A percentile compares a stretch with the other conserved stretches of the same genome.
Conservation (phyloP, 2,888 invertebrate species). For the Aphrophora alni region DNA sequence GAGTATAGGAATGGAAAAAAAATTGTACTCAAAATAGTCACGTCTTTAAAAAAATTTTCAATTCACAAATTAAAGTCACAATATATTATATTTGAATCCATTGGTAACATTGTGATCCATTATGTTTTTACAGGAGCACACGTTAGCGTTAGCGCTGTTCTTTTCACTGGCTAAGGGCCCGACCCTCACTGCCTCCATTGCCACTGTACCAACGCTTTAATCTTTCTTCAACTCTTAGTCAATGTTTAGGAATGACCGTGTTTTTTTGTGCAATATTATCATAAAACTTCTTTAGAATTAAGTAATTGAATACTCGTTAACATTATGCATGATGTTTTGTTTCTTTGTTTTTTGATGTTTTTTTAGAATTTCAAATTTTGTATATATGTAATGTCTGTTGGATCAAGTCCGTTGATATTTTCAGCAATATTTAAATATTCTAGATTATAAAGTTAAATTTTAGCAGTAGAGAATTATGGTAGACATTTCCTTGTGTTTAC, state of each 20-base stretch:
- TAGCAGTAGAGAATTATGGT: no score
- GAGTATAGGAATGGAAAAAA: no score
- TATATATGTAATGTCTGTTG: neutral
- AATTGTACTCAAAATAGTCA: no score
- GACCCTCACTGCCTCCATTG: conserved; percentile 27
- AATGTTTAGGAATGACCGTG: neutral
- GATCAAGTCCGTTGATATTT: neutral
- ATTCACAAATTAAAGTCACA: no score
- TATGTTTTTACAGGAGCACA: conserved; percentile 26
- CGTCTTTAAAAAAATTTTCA: no score
- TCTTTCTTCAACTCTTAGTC: neutral
- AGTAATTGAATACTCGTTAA: neutral
- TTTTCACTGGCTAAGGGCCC: conserved; percentile 28
- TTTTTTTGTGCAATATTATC: neutral
- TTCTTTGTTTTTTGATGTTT: no score
- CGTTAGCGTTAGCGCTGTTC: neutral
- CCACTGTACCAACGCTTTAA: conserved; percentile 10
- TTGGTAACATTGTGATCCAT: no score
- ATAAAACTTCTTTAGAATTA: neutral
- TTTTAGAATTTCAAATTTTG: no score
- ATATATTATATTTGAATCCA: no score
- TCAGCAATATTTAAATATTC: neutral
- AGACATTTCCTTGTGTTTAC: no score
- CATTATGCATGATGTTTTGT: neutral
- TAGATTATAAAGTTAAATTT: no score